Percentiles rank a stretch among this genome's conserved stretches.
Evolutionary conservation across 2,888 invertebrate genomes (phyloP).

Genomic region (Chymomyza procnemis): DNA sequence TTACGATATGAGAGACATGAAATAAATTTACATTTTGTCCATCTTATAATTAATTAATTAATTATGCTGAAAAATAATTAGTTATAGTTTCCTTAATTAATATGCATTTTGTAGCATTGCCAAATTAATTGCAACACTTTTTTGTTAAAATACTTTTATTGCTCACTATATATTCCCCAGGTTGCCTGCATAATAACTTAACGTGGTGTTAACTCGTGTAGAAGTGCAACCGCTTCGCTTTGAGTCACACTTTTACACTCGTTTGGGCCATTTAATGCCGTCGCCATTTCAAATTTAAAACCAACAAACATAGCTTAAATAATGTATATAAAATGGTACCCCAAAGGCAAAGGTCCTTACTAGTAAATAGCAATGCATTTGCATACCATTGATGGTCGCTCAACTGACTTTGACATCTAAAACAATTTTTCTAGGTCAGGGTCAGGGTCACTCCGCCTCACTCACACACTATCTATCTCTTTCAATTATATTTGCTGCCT

Average conservation of each 20-base stretch:
- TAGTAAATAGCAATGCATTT: constrained; percentile 9
- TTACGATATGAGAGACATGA: too few relatives aligned
- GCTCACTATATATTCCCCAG: neutral
- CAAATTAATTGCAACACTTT: too few relatives aligned
- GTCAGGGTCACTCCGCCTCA: constrained; percentile 47
- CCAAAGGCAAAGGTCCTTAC: neutral
- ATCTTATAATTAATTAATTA: too few relatives aligned
- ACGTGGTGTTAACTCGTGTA: neutral
- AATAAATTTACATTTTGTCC: too few relatives aligned
- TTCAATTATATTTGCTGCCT: neutral
- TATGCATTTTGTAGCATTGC: too few relatives aligned
- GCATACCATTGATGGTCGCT: constrained; percentile 1
- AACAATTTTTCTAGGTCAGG: constrained; percentile 68
- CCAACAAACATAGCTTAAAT: neutral
- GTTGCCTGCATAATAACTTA: neutral
- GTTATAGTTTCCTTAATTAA: too few relatives aligned
- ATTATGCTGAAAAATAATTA: too few relatives aligned
- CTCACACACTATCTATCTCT: neutral
- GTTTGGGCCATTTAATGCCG: constrained; percentile 7
- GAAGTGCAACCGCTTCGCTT: neutral
- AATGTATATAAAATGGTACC: constrained; percentile 1
- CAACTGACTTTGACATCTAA: constrained; percentile 60
- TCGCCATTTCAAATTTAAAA: neutral
- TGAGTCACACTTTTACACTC: neutral
- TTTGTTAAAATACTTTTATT: too few relatives aligned